Percentiles rank a stretch among this genome's conserved stretches.
Conservation (phyloP, 2,113 vertebrate species). For the Onychorhynchus coronatus region DNA sequence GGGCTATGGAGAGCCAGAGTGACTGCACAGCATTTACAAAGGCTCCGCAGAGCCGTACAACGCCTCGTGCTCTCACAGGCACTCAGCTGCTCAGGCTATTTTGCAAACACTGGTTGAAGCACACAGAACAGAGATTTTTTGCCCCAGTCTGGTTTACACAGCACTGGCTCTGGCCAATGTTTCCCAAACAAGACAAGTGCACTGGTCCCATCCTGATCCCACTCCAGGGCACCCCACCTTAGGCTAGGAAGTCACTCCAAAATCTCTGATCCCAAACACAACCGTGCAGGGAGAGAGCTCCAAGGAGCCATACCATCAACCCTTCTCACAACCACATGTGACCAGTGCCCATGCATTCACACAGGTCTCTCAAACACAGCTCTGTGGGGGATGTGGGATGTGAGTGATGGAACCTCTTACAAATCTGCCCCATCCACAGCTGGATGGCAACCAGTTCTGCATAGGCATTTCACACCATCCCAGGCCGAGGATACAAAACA, state of each 20-base stretch:
- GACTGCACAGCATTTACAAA: background rate
- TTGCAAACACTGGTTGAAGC: slow-evolving; percentile 7
- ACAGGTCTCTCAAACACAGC: background rate
- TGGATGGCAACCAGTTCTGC: background rate
- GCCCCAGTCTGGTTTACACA: slow-evolving; percentile 20
- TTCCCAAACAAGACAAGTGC: slow-evolving; percentile 11
- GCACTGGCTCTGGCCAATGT: background rate
- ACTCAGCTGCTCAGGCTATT: background rate
- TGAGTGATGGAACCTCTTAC: background rate
- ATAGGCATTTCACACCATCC: background rate
- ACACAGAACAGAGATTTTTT: background rate
- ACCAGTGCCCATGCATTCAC: background rate
- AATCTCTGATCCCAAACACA: background rate
- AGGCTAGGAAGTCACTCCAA: background rate
- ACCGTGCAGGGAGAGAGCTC: background rate
- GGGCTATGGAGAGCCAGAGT: background rate
- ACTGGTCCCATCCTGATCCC: background rate
- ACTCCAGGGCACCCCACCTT: background rate
- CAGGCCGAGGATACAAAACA: background rate
- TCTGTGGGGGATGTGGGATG: background rate
- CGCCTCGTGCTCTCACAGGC: background rate
- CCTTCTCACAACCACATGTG: background rate
- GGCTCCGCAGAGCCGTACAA: background rate
- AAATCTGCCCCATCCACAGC: background rate
- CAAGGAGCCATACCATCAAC: background rate